phyloP scores from a whole-genome alignment of 2,888 invertebrate genomes.

The Cremastinae sp. region DNA sequence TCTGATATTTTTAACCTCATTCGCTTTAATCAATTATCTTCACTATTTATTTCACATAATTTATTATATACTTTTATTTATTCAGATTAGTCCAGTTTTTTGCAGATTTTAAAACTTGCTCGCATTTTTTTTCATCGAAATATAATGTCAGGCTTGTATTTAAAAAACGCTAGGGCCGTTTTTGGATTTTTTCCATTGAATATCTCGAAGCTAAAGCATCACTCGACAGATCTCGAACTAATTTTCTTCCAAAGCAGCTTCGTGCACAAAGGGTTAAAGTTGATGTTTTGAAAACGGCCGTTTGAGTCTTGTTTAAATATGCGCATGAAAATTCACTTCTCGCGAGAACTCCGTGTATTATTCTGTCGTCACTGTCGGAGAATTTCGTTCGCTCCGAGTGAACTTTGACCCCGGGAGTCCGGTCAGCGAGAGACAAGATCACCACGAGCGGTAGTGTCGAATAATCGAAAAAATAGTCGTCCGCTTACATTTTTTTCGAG shows the following conservation, averaged over 20 bases:
- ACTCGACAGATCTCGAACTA: no score
- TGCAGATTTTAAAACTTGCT: no score
- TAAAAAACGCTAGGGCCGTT: no score
- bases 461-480: conserved; percentile 16
- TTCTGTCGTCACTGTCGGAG: conserved; percentile 33
- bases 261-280: background rate
- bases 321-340: background rate
- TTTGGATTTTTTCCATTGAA: background rate
- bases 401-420: conserved; percentile 32
- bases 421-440: conserved; percentile 32
- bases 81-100: background rate
- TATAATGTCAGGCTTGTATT: no score
- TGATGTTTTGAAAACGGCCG: background rate
- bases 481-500: background rate
- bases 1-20: no score
- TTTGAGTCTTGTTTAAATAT: background rate
- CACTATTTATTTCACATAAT: no score
- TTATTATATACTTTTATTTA: no score
- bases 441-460: conserved; percentile 20
- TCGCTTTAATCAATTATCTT: no score
- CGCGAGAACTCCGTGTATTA: conserved; percentile 11
- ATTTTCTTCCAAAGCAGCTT: no score
- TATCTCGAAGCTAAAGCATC: background rate
- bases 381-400: conserved; percentile 34
- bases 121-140: no score